These are phyloP conservation scores for Centropristis striata DNA, from an alignment of 2,113 vertebrate genomes.

Conservation along the genomic window DNA sequence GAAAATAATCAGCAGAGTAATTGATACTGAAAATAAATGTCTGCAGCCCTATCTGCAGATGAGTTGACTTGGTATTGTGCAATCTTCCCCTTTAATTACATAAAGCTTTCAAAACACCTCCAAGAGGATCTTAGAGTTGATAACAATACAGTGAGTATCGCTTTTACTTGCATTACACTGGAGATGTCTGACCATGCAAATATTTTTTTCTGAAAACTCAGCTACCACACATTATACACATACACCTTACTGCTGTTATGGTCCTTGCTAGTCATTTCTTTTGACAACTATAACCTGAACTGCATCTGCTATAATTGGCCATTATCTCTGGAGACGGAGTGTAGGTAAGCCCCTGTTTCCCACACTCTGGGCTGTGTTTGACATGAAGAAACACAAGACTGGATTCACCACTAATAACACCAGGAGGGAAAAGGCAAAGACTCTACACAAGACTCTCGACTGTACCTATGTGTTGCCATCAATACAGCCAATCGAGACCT, in stretches of 20 bases:
- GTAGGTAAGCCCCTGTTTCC: slow-evolving; percentile 20
- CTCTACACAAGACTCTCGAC: not conserved
- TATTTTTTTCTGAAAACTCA: slow-evolving; percentile 5
- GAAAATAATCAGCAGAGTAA: no score
- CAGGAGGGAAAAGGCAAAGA: not conserved
- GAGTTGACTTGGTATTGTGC: not conserved
- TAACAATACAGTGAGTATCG: not conserved
- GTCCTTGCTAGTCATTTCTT: slow-evolving; percentile 49
- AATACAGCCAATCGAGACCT: slow-evolving; percentile 9
- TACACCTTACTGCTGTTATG: not conserved
- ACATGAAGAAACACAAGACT: slow-evolving; percentile 24
- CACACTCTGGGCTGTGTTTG: slow-evolving; percentile 16
- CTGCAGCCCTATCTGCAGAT: not conserved
- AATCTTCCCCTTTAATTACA: not conserved
- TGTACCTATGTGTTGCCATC: not conserved
- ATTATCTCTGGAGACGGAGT: slow-evolving; percentile 59
- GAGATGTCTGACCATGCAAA: slow-evolving; percentile 6
- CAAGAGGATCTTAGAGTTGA: not conserved
- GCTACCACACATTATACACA: not conserved
- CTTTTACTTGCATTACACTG: not conserved
- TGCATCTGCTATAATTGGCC: slow-evolving; percentile 72
- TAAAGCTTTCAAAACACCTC: not conserved
- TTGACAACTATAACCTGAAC: slow-evolving; percentile 56
- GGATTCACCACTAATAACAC: slow-evolving; percentile 18
- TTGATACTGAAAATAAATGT: no score